Conservation (phyloP, 1,140 invertebrate genomes). For the Drosophila pandora region DNA sequence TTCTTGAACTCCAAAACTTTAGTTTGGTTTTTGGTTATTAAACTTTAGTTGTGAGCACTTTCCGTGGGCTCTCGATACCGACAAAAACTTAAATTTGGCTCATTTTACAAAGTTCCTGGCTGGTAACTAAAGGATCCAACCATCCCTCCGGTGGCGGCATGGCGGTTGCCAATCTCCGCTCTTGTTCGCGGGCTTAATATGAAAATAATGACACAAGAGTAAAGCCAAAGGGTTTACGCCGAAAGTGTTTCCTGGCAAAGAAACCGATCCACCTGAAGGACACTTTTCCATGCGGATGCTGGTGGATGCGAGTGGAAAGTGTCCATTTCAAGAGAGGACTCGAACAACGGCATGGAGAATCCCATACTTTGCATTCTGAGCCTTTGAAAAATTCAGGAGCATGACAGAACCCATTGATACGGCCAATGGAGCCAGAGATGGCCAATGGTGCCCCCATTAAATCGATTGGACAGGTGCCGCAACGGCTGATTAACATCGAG, state of each 20-base stretch:
- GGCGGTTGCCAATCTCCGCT: background rate
- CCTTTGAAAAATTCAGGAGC: conserved; percentile 28
- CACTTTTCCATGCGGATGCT: conserved; percentile 15
- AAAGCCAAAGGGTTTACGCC: conserved; percentile 14
- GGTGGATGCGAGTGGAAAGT: conserved; percentile 5
- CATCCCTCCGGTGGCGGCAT: background rate
- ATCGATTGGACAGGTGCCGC: conserved; percentile 37
- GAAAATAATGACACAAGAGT: conserved; percentile 36
- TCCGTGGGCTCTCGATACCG: conserved; percentile 1
- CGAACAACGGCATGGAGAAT: conserved; percentile 31
- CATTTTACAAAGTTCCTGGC: conserved; percentile 1
- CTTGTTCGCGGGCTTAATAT: conserved; percentile 43
- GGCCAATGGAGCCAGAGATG: conserved; percentile 1
- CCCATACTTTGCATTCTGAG: conserved; percentile 23
- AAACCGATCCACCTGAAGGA: conserved; percentile 10
- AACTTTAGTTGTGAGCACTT: conserved; percentile 16
- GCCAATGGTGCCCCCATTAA: conserved; percentile 16
- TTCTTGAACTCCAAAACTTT: conserved; percentile 3
- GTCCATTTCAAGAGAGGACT: conserved; percentile 51
- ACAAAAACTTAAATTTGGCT: conserved; percentile 15
- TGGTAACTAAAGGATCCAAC: background rate
- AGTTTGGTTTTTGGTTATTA: background rate
- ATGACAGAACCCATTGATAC: conserved; percentile 27
- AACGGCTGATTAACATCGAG: conserved; percentile 56
- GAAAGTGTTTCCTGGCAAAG: conserved; percentile 21